Evolutionary conservation across 2,888 invertebrate species (phyloP).

Genomic region (Drosophila limbata): DNA sequence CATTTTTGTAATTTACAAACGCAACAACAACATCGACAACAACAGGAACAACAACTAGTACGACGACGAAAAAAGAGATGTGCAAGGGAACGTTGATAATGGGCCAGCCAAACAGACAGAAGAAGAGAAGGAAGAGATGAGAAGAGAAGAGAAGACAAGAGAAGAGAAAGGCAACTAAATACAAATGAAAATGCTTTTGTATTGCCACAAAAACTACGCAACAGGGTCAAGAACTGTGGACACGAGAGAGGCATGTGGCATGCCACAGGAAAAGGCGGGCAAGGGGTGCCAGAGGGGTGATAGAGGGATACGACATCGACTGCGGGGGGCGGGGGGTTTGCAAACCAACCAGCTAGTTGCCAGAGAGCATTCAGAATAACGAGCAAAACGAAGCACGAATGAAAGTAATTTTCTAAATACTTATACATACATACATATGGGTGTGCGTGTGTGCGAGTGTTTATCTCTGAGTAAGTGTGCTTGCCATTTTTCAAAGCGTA

Average conservation of each 20-base stretch:
- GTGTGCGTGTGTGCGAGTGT: constrained; percentile 13
- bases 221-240: constrained; percentile 7
- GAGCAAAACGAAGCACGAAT: constrained; percentile 74
- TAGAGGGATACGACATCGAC: not conserved
- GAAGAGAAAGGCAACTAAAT: constrained; percentile 59
- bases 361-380: constrained; percentile 64
- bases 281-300: not conserved
- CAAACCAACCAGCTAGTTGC: constrained; percentile 39
- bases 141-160: not conserved
- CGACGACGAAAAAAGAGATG: constrained; percentile 31
- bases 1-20: constrained; percentile 80
- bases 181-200: constrained; percentile 77
- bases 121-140: not conserved
- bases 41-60: constrained; percentile 13
- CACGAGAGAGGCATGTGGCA: not conserved
- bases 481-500: constrained; percentile 78
- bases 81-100: constrained; percentile 49
- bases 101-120: constrained; percentile 25
- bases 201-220: constrained; percentile 72
- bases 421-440: constrained; percentile 24
- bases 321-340: not conserved
- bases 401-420: constrained; percentile 80
- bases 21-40: constrained; percentile 46
- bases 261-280: not conserved
- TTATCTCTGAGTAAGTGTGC: constrained; percentile 28